These are phyloP conservation scores for Xyrichtys novacula DNA, from an alignment of 2,797 vertebrate genomes.

Conservation along the genomic window DNA sequence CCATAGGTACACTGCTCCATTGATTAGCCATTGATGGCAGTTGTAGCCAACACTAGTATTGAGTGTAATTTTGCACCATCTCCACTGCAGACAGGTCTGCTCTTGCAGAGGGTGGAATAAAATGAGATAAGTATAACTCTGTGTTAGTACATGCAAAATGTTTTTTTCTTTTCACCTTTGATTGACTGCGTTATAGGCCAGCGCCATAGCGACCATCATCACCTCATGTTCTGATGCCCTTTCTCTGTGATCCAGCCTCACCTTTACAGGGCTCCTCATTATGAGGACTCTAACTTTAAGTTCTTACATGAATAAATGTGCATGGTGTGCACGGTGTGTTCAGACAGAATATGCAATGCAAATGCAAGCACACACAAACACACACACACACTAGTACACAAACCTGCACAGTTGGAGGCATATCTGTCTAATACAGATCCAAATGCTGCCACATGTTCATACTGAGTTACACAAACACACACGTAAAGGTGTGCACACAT, in stretches of 20 bases:
- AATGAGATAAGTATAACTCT: constrained; percentile 45
- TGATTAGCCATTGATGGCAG: constrained; percentile 75
- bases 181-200: constrained; percentile 55
- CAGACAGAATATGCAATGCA: not conserved
- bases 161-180: constrained; percentile 15
- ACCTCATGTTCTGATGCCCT: constrained; percentile 65
- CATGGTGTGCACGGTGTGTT: not conserved
- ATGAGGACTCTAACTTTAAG: constrained; percentile 53
- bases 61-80: constrained; percentile 60
- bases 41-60: constrained; percentile 72
- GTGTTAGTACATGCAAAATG: constrained; percentile 47
- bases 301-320: constrained; percentile 30
- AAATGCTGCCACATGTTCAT: constrained; percentile 31
- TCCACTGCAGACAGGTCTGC: constrained; percentile 43
- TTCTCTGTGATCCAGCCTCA: constrained; percentile 67
- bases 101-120: constrained; percentile 60
- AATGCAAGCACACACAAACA: constrained; percentile 4
- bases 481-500: constrained; percentile 6
- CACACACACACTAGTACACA: no score
- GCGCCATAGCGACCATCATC: constrained; percentile 68
- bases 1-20: constrained; percentile 72
- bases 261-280: constrained; percentile 71
- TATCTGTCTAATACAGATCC: constrained; percentile 18
- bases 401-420: constrained; percentile 5
- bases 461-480: constrained; percentile 10